Evolutionary conservation across 2,888 invertebrate genomes (phyloP).

Genomic region (Pantelozetes paolii): DNA sequence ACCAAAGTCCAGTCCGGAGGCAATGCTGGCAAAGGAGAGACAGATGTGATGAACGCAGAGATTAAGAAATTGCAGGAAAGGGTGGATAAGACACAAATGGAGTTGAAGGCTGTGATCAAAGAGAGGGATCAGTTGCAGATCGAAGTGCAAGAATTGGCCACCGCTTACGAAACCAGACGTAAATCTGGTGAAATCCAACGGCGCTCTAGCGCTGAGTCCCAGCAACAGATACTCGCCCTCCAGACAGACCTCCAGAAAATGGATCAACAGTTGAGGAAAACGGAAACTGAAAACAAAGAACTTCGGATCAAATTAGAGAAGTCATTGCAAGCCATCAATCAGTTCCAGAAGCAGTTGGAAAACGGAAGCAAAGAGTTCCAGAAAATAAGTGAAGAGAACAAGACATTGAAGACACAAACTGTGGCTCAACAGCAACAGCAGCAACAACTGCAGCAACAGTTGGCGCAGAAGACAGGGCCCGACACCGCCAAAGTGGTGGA

Average conservation of each 20-base stretch:
- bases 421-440: conserved; percentile 16
- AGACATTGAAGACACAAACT: conserved; percentile 43
- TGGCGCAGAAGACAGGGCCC: conserved; percentile 40
- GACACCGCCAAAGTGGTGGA: conserved; percentile 41
- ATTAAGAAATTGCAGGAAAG: conserved; percentile 44
- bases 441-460: conserved; percentile 41
- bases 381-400: conserved; percentile 46
- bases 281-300: conserved; percentile 47
- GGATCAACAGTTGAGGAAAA: conserved; percentile 45
- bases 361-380: conserved; percentile 45
- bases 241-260: conserved; percentile 46
- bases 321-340: conserved; percentile 47
- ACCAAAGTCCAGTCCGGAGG: conserved; percentile 43
- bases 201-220: conserved; percentile 25
- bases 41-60: conserved; percentile 39
- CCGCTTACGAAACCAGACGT: conserved; percentile 40
- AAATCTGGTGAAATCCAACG: conserved; percentile 26
- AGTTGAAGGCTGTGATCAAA: conserved; percentile 39
- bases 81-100: conserved; percentile 40
- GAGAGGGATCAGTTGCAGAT: conserved; percentile 43
- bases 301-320: conserved; percentile 46
- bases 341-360: conserved; percentile 47
- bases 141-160: conserved; percentile 41
- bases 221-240: conserved; percentile 44
- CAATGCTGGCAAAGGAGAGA: conserved; percentile 30